Evolutionary conservation across 2,113 vertebrate genomes (phyloP).

Genomic region (Talpa occidentalis): DNA sequence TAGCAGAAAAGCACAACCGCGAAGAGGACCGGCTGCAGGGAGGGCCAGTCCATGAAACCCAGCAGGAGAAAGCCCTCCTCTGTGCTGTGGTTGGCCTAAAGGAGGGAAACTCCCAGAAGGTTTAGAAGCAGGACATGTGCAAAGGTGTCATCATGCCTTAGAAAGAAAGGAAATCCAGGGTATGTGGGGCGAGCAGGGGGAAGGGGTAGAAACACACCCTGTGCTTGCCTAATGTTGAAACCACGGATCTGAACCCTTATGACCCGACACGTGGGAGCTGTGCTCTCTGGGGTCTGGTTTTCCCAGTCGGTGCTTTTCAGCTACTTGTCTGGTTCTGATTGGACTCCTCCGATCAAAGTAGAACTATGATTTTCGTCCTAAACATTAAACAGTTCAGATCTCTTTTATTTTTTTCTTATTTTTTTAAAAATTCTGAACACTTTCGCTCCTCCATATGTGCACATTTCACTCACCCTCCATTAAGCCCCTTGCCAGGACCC

Average conservation of each 20-base stretch:
- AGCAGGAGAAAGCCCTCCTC: slow-evolving; percentile 63
- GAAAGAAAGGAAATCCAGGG: neutral
- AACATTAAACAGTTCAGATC: neutral
- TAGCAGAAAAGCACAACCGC: slow-evolving; percentile 50
- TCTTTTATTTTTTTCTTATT: too few relatives aligned
- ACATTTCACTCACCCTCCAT: too few relatives aligned
- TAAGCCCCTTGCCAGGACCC: too few relatives aligned
- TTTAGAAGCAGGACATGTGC: neutral
- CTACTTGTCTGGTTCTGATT: neutral
- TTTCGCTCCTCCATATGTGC: too few relatives aligned
- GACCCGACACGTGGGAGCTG: too few relatives aligned
- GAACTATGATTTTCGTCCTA: neutral
- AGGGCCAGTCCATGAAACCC: slow-evolving; percentile 70
- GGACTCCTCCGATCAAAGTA: neutral
- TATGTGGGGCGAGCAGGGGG: neutral
- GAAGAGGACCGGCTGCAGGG: slow-evolving; percentile 67
- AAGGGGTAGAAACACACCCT: neutral
- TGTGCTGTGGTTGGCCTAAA: slow-evolving; percentile 41
- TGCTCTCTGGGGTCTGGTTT: neutral
- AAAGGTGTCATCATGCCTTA: too few relatives aligned
- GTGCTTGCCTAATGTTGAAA: neutral
- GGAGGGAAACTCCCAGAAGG: neutral
- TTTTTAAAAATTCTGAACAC: too few relatives aligned
- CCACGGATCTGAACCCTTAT: too few relatives aligned
- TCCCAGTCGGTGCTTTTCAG: neutral